Evolutionary conservation across 64 coral and sea anemone genomes (phyloP).

Genomic region (Montipora efflorescens): DNA sequence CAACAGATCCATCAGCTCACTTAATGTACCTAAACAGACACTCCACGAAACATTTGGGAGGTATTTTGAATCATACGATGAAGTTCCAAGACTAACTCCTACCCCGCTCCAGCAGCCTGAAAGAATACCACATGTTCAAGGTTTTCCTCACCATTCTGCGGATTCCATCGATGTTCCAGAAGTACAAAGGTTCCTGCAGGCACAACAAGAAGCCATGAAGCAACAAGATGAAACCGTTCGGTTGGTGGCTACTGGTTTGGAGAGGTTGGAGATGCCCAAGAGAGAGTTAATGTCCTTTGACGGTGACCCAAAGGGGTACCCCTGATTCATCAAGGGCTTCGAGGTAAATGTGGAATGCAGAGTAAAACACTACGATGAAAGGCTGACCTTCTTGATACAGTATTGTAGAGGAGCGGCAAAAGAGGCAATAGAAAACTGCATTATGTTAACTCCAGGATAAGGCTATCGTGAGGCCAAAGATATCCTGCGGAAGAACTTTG

Average conservation of each 20-base stretch:
- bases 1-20: background rate
- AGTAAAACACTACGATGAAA: constrained; percentile 9
- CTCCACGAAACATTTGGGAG: background rate
- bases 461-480: constrained; percentile 41
- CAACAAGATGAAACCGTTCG: constrained; percentile 13
- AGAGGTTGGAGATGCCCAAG: constrained; percentile 66
- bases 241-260: constrained; percentile 8
- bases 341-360: constrained; percentile 52
- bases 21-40: background rate
- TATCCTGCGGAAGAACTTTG: constrained; percentile 62
- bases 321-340: constrained; percentile 69
- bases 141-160: background rate
- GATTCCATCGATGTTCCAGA: background rate
- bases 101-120: background rate
- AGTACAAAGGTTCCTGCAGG: background rate
- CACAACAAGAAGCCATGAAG: background rate
- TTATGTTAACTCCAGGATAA: constrained; percentile 36
- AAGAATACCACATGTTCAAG: background rate
- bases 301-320: constrained; percentile 59
- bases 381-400: constrained; percentile 70
- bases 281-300: constrained; percentile 67
- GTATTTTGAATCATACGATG: background rate
- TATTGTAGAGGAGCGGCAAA: constrained; percentile 35
- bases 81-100: background rate
- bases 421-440: constrained; percentile 73